Percentiles rank a stretch among this genome's conserved stretches.
phyloP scores from a whole-genome alignment of 64 coral and sea anemone genomes.

The Exaiptasia diaphana region DNA sequence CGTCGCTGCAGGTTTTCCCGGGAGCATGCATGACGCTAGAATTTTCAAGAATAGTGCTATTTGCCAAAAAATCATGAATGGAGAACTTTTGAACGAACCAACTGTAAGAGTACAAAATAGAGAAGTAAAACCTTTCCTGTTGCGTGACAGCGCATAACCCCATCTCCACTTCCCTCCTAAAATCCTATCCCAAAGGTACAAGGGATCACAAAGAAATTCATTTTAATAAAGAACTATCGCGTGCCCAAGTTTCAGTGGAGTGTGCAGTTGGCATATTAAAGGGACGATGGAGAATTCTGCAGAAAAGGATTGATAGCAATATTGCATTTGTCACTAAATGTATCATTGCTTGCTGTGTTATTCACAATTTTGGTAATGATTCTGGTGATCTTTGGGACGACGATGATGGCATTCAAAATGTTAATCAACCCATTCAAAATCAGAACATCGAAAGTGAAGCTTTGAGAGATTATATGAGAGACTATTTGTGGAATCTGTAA shows the following conservation, averaged over 20 bases:
- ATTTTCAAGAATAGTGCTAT: constrained; percentile 5
- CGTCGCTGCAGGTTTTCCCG: not conserved
- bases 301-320: constrained; percentile 20
- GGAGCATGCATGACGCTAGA: not conserved
- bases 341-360: constrained; percentile 33
- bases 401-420: not conserved
- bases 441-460: constrained; percentile 35
- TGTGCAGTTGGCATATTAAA: constrained; percentile 49
- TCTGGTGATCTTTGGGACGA: constrained; percentile 52
- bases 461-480: constrained; percentile 17
- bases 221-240: constrained; percentile 26
- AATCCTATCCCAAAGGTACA: constrained; percentile 33
- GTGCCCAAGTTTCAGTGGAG: constrained; percentile 23
- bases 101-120: constrained; percentile 15
- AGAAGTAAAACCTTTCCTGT: constrained; percentile 17
- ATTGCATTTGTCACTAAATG: constrained; percentile 30
- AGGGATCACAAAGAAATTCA: constrained; percentile 23
- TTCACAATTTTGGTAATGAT: constrained; percentile 45
- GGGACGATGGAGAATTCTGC: constrained; percentile 26
- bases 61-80: not conserved
- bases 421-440: constrained; percentile 7
- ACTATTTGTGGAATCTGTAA: constrained; percentile 22
- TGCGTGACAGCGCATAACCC: constrained; percentile 31
- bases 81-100: constrained; percentile 9
- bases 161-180: constrained; percentile 35